Evolutionary conservation across 2,113 vertebrate species (phyloP), one percentile per base, ranked within the genome.

Genomic region (Melanerpes aurifrons): DNA sequence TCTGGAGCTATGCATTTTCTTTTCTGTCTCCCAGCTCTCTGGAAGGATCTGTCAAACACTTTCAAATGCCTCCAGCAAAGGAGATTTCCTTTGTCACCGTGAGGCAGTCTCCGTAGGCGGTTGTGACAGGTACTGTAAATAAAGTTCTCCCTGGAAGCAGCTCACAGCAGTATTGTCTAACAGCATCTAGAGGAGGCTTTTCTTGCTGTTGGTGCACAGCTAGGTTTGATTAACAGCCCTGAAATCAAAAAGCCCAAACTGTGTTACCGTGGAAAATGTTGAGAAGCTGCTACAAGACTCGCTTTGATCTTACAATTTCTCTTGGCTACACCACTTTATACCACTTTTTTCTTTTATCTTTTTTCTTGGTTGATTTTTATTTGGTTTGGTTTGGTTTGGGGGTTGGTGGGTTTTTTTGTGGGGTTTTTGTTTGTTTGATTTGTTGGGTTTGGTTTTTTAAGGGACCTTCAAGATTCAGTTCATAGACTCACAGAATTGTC

Each of bases 31-130:
- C 37, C 57, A 86, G 3, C 43, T 61, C n/a, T 37, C 45, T 87
- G 74, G 82, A 95, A 91, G 61, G 68, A 87, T 61, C 82, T 93
- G 87, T 95, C 91, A 94, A 94, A 85, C 74, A 76, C 67, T 93
- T 79, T 43, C 50, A 88, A 87, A 67, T 15, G 35, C 67, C 59
- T 82, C 10, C 16, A 87, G 74, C n/a, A 32, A 79, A 48, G 9
- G 47, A 43, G 67, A 45, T 54, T 78, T 93, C 90, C 71, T 71
- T 88, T 7, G 1, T 83, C 72, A 29, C 70, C 67, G 8, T 53
- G 40, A 1, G 86, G 81, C 69, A 67, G 29, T 45, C 73, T 91
- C 57, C 20, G 0, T 5, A 32, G 70, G 64, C 69, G 59, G 12
- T 57, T 89, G 70, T 92, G 90, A 89, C 90, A 86, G 62, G 67